Evolutionary conservation across 1,140 invertebrate genomes (phyloP), one percentile per base, ranked within the genome.

Genomic region (Dendrolimus kikuchii): DNA sequence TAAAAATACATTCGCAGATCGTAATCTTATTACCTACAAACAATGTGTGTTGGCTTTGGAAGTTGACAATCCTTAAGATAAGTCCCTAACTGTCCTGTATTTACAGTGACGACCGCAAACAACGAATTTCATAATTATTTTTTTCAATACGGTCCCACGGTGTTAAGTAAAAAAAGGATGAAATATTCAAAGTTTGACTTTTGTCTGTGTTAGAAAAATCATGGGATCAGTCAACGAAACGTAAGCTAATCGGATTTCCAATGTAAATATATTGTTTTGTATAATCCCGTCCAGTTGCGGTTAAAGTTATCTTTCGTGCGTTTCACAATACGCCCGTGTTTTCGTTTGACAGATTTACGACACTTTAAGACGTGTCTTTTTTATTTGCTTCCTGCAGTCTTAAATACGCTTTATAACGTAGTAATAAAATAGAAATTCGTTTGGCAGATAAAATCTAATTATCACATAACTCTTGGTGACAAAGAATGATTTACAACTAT

Each of bases 161-260:
- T 49, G 53, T 64, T 23, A 23, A 23, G 23, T 23, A 23, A 78
- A 66, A 66, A 66, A 68, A 61, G 36, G 50, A 39, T 39, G 49
- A 62, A 59, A 60, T 64, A 52, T 62, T 63, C 62, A 68, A 64
- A 64, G 23, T 23, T 59, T 68, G 62, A 64, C 38, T 37, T 54
- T 54, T 54, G 53, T 45, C 53, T 39, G 38, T 23, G 38, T 37
- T 43, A 40, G n/a, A 10, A 45, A 66, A 68, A 75, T 71, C 68
- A 71, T 64, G 62, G 53, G 54, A 59, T 60, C 55, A 62, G 63
- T 60, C 66, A 46, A 62, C 50, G 46, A 62, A 68, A 72, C 63
- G 60, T 64, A 71, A 71, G 69, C 67, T 77, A 77, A 81, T 78
- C 71, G 70, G 71, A 74, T 78, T 77, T 72, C 69, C 74, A 66